Evolutionary conservation across 23 tunicate genomes (phyloP).

Genomic region (Phallusia fumigata): DNA sequence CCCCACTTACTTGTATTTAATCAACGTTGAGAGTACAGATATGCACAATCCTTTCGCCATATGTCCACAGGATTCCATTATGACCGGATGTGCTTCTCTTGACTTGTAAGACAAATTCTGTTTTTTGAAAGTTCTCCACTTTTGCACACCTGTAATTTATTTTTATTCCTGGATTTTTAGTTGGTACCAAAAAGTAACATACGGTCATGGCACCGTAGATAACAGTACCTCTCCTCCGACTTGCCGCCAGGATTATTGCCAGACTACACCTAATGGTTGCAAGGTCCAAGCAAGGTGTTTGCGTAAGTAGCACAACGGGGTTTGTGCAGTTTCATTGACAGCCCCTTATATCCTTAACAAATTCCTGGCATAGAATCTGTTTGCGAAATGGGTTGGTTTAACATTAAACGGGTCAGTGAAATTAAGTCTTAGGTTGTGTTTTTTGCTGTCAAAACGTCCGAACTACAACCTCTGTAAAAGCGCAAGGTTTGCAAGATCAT

Average conservation of each 20-base stretch:
- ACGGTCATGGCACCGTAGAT: constrained; percentile 33
- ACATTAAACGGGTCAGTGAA: too few species aligned
- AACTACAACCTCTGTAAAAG: too few species aligned
- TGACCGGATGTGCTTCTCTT: constrained; percentile 39
- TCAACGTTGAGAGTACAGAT: constrained; percentile 42
- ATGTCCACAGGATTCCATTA: constrained; percentile 32
- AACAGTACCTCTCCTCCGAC: constrained; percentile 38
- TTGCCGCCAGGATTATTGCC: constrained; percentile 42
- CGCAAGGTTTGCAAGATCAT: too few species aligned
- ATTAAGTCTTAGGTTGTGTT: too few species aligned
- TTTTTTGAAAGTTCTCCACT: too few species aligned
- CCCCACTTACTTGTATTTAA: constrained; percentile 35
- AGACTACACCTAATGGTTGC: constrained; percentile 39
- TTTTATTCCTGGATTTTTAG: not conserved
- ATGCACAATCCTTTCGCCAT: constrained; percentile 32
- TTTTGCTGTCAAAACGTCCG: too few species aligned
- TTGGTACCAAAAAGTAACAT: constrained; percentile 40
- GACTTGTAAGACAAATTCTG: constrained; percentile 23
- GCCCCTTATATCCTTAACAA: too few species aligned
- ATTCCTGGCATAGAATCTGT: too few species aligned
- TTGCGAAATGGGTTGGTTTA: too few species aligned
- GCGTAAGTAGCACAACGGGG: constrained; percentile 18
- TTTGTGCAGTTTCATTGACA: too few species aligned
- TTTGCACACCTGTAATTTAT: too few species aligned
- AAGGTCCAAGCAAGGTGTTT: constrained; percentile 42